A percentile compares a stretch with the other conserved stretches of the same genome.
These are phyloP conservation scores for Lamellibrachia luymesi DNA, from an alignment of 1,140 invertebrate species.

Conservation along the genomic window DNA sequence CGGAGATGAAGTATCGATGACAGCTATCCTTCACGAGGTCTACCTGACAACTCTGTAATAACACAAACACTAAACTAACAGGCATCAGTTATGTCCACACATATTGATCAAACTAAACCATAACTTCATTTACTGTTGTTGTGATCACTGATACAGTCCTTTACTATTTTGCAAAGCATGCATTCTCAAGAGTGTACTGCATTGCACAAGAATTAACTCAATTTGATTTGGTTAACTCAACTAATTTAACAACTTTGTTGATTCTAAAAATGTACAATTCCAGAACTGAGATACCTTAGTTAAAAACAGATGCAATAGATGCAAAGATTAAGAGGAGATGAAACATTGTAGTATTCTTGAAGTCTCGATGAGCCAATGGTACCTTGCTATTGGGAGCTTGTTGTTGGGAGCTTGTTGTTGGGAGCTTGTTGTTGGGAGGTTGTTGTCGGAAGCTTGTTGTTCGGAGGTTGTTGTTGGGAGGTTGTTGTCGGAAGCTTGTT, in stretches of 20 bases:
- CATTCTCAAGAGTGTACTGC: background rate
- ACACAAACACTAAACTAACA: background rate
- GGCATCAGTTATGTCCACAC: background rate
- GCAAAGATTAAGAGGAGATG: too few relatives aligned
- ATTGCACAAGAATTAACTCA: background rate
- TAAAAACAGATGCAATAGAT: too few relatives aligned
- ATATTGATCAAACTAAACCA: background rate
- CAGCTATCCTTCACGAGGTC: constrained; percentile 94
- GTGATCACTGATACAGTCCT: background rate
- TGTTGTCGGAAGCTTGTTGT: too few relatives aligned
- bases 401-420: too few relatives aligned
- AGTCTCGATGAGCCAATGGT: too few relatives aligned
- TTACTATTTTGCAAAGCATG: background rate
- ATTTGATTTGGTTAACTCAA: background rate
- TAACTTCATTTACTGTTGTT: background rate
- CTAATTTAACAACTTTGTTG: background rate
- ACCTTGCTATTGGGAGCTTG: too few relatives aligned
- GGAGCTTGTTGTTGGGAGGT: too few relatives aligned
- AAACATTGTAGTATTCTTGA: too few relatives aligned
- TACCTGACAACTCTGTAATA: constrained; percentile 78
- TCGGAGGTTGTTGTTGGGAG: too few relatives aligned
- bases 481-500: too few relatives aligned
- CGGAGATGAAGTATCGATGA: constrained; percentile 90
- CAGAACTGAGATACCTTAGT: too few relatives aligned
- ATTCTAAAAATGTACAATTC: too few relatives aligned